Percentiles rank a stretch among this genome's conserved stretches.
Evolutionary conservation across 2,113 vertebrate genomes (phyloP).

Genomic region (Ranitomeya variabilis): DNA sequence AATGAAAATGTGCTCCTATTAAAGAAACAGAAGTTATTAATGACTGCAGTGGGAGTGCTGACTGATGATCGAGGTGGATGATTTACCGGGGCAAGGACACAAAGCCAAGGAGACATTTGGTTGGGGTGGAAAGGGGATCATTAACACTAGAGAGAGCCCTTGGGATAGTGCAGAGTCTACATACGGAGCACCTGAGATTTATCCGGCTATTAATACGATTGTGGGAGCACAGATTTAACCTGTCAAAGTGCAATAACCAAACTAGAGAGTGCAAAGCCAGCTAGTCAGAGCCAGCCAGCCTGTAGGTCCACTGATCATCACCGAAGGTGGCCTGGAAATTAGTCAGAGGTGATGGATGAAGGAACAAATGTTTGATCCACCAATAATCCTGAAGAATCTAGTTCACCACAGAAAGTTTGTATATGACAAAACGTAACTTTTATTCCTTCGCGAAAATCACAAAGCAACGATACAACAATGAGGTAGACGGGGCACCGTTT

Average conservation of each 20-base stretch:
- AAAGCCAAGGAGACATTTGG: not conserved
- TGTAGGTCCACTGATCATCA: not conserved
- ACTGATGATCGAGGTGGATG: not conserved
- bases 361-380: too few relatives aligned
- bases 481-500: too few relatives aligned
- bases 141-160: constrained; percentile 2
- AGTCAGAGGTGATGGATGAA: too few relatives aligned
- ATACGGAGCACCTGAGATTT: not conserved
- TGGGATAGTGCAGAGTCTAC: not conserved
- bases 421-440: too few relatives aligned
- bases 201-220: not conserved
- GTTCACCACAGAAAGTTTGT: too few relatives aligned
- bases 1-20: constrained; percentile 45
- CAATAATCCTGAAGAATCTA: too few relatives aligned
- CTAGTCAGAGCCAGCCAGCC: not conserved
- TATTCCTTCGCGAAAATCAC: too few relatives aligned
- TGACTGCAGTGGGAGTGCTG: not conserved
- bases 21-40: constrained; percentile 28
- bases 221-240: not conserved
- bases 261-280: not conserved
- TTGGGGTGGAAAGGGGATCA: not conserved
- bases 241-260: not conserved
- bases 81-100: constrained; percentile 17
- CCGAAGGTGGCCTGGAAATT: not conserved
- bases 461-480: too few relatives aligned